phyloP scores from a whole-genome alignment of 2,888 invertebrate genomes.

The Tetrapedia diversipes region DNA sequence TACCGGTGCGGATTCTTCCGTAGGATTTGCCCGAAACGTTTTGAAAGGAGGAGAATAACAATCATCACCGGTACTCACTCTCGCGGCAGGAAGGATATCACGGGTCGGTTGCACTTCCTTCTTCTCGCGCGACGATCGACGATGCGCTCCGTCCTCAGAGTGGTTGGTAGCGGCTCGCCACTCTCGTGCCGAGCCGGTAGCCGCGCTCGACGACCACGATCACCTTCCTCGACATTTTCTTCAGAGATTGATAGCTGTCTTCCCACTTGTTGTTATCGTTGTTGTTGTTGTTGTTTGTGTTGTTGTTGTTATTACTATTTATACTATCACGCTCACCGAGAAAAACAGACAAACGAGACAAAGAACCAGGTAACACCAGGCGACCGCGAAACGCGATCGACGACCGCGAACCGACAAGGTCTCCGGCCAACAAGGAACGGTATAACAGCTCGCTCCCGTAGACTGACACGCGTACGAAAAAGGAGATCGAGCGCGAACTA shows the following conservation, averaged over 20 bases:
- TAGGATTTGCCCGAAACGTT: constrained; percentile 1
- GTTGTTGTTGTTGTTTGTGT: too few relatives aligned
- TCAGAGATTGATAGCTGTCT: neutral
- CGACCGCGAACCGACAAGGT: constrained; percentile 53
- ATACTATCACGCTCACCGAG: constrained; percentile 47
- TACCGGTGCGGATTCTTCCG: neutral
- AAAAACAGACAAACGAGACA: constrained; percentile 14
- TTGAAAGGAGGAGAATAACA: neutral
- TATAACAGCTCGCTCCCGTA: constrained; percentile 39
- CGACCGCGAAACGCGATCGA: constrained; percentile 39
- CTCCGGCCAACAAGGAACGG: constrained; percentile 20
- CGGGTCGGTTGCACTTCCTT: constrained; percentile 45
- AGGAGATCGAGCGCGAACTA: constrained; percentile 58
- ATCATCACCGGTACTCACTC: constrained; percentile 58
- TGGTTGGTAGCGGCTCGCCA: constrained; percentile 50
- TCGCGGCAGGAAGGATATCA: constrained; percentile 56
- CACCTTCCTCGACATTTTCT: constrained; percentile 58
- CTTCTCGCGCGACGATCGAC: constrained; percentile 28
- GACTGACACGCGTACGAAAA: constrained; percentile 52
- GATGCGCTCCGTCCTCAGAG: constrained; percentile 49
- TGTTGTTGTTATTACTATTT: neutral
- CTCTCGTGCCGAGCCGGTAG: constrained; percentile 61
- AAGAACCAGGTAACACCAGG: constrained; percentile 33
- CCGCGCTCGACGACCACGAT: constrained; percentile 50
- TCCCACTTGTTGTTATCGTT: neutral